Conservation (phyloP, 2,888 invertebrate species). For the Crioceris asparagi region DNA sequence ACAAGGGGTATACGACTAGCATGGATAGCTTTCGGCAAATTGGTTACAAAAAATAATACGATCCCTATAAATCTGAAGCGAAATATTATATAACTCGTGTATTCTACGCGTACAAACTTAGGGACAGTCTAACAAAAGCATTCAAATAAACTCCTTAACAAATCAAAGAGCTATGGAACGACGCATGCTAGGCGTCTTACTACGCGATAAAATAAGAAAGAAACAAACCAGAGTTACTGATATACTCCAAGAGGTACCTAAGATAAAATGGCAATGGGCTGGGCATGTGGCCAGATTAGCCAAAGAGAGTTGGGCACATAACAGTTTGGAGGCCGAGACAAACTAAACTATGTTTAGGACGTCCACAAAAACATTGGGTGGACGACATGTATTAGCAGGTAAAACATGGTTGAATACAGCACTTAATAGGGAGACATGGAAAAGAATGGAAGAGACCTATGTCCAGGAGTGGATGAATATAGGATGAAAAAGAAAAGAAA, state of each 20-base stretch:
- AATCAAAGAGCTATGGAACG: neutral
- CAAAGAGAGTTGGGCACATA: too few relatives aligned
- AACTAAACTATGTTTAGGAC: too few relatives aligned
- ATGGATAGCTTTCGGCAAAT: neutral
- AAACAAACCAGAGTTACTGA: neutral
- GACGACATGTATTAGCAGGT: neutral
- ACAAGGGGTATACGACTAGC: too few relatives aligned
- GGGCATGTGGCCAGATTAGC: too few relatives aligned
- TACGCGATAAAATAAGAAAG: neutral
- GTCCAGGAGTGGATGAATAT: too few relatives aligned
- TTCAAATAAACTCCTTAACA: neutral
- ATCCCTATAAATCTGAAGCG: neutral
- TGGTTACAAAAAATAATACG: neutral
- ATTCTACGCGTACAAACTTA: too few relatives aligned
- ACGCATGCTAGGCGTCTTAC: neutral
- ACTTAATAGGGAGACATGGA: neutral
- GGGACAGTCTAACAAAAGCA: too few relatives aligned
- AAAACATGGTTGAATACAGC: neutral
- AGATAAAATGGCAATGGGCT: too few relatives aligned
- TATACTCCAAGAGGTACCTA: neutral
- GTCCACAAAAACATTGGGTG: neutral
- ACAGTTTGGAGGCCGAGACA: too few relatives aligned
- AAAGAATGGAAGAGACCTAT: neutral
- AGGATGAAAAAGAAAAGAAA: too few relatives aligned
- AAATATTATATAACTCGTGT: neutral